phyloP scores from a whole-genome alignment of 2,797 vertebrate species.

The Somateria mollissima region DNA sequence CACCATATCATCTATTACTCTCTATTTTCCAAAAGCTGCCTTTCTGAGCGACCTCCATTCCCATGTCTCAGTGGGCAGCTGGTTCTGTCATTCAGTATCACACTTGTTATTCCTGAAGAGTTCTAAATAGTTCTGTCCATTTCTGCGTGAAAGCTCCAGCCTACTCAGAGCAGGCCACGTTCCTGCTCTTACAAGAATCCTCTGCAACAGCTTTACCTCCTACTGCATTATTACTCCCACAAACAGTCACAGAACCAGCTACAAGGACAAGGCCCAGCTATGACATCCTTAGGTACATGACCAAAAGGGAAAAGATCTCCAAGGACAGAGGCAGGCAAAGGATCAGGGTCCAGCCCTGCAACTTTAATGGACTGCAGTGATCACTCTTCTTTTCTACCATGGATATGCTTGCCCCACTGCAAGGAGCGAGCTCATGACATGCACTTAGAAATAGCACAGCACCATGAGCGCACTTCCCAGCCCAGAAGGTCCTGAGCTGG shows the following conservation, averaged over 20 bases:
- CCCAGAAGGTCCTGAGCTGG: not conserved
- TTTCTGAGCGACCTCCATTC: not conserved
- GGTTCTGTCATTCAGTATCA: not conserved
- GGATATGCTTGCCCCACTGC: fast-evolving
- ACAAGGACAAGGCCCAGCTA: not conserved
- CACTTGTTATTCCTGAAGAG: not conserved
- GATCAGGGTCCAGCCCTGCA: not conserved
- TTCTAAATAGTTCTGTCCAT: not conserved
- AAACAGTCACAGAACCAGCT: not conserved
- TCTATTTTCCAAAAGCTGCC: not conserved
- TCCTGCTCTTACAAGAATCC: not conserved
- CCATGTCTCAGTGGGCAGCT: not conserved
- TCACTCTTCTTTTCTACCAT: not conserved
- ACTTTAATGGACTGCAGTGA: not conserved
- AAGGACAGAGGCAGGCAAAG: not conserved
- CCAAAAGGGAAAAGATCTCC: not conserved
- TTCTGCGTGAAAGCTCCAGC: not conserved
- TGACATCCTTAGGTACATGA: not conserved
- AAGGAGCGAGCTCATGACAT: not conserved
- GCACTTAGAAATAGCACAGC: not conserved
- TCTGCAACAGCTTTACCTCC: not conserved
- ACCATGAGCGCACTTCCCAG: fast-evolving
- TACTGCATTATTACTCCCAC: not conserved
- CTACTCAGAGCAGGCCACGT: not conserved
- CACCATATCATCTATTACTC: not conserved